phyloP scores from a whole-genome alignment of 2,797 vertebrate species.

The Oreortyx pictus region DNA sequence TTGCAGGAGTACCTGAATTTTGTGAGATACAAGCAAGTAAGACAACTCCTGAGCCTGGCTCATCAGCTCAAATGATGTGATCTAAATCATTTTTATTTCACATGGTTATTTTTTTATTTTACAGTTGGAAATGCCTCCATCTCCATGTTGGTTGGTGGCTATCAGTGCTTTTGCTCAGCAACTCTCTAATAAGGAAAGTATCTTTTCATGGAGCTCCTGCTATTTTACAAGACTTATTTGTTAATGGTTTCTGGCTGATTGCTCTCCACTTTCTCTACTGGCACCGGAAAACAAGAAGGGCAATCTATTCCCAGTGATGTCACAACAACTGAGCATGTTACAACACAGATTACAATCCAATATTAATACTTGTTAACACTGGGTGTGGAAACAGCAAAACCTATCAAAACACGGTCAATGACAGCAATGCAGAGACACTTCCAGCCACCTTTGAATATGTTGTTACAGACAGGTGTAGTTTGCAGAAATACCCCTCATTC shows the following conservation, averaged over 20 bases:
- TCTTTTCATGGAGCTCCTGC: conserved; percentile 1
- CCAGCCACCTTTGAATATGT: not conserved
- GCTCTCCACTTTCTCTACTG: not conserved
- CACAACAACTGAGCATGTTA: not conserved
- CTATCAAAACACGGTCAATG: not conserved
- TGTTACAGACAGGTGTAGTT: not conserved
- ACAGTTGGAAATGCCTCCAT: not conserved
- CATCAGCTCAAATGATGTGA: not conserved
- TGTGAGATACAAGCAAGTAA: not conserved
- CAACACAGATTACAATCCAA: not conserved
- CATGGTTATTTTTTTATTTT: not conserved
- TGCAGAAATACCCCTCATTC: not conserved
- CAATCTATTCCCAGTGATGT: not conserved
- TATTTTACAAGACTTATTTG: not conserved
- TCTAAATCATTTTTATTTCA: not conserved
- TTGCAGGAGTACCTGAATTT: not conserved
- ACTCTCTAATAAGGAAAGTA: not conserved
- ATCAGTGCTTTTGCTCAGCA: not conserved
- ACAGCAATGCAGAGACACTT: not conserved
- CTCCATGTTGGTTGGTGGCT: not conserved
- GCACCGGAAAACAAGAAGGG: not conserved
- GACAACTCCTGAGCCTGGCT: not conserved
- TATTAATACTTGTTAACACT: fast-evolving
- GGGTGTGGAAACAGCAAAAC: not conserved
- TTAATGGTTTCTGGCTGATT: not conserved